These are phyloP conservation scores for Drosophila dives DNA, from an alignment of 2,888 invertebrate species.

Conservation along the genomic window DNA sequence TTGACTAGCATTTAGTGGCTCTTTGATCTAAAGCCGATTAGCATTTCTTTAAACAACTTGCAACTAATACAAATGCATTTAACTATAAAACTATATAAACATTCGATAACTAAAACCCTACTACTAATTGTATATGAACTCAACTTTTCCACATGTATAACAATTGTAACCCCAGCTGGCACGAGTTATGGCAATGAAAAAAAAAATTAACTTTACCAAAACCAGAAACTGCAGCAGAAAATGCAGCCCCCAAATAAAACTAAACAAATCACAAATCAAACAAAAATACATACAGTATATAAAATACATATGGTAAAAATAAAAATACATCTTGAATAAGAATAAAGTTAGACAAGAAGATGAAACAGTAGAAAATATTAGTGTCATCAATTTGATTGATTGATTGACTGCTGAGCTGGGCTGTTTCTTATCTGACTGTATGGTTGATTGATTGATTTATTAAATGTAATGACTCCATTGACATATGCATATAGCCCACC, in stretches of 20 bases:
- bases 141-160: conserved; percentile 63
- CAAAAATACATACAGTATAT: conserved; percentile 19
- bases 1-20: conserved; percentile 76
- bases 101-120: conserved; percentile 38
- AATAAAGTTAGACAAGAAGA: conserved; percentile 9
- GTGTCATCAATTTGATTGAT: conserved; percentile 66
- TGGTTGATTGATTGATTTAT: conserved; percentile 71
- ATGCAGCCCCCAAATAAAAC: conserved; percentile 28
- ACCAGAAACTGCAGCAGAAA: conserved; percentile 51
- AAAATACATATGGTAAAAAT: conserved; percentile 15
- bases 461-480: conserved; percentile 56
- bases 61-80: conserved; percentile 54
- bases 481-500: conserved; percentile 52
- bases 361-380: conserved; percentile 28
- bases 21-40: conserved; percentile 68
- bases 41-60: conserved; percentile 64
- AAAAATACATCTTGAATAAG: conserved; percentile 28
- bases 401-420: conserved; percentile 46
- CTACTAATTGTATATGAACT: conserved; percentile 63
- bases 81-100: conserved; percentile 35
- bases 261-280: conserved; percentile 17
- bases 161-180: conserved; percentile 85
- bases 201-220: conserved; percentile 27
- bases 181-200: conserved; percentile 85
- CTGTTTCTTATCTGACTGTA: conserved; percentile 51